Conservation (phyloP, 2,113 vertebrate species). For the Leptobrachium ailaonicum region DNA sequence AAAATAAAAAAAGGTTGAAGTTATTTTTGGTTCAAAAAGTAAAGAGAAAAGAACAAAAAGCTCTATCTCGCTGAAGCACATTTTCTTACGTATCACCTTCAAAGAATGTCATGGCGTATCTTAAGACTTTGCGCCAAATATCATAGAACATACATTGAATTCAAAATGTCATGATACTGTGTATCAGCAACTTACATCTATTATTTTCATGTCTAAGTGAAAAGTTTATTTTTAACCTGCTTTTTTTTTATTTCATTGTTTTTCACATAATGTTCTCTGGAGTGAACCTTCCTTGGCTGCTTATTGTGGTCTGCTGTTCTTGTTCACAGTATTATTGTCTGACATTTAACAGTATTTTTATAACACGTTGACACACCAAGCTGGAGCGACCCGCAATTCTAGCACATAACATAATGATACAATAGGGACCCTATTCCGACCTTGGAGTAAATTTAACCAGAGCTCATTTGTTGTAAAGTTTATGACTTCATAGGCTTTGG, state of each 20-base stretch:
- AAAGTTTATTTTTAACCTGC: neutral
- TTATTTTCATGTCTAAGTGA: neutral
- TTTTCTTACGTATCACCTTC: neutral
- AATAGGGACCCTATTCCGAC: too few relatives aligned
- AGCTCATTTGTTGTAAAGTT: too few relatives aligned
- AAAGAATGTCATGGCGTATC: neutral
- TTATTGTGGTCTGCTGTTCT: neutral
- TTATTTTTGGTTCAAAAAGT: slow-evolving; percentile 21
- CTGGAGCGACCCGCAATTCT: too few relatives aligned
- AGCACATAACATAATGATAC: too few relatives aligned
- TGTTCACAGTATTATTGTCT: neutral
- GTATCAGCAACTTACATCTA: neutral
- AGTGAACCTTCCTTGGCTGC: neutral
- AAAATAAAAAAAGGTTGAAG: neutral
- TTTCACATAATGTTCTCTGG: neutral
- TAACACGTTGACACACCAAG: too few relatives aligned
- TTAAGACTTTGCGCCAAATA: neutral
- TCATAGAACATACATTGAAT: neutral
- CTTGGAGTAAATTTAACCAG: too few relatives aligned
- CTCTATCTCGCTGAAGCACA: slow-evolving; percentile 1
- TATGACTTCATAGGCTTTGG: too few relatives aligned
- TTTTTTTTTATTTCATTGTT: neutral
- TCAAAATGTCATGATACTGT: neutral
- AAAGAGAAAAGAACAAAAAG: neutral
- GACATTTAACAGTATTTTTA: neutral